Evolutionary conservation across 1,140 invertebrate genomes (phyloP), one percentile per base, ranked within the genome.

Genomic region (Geopemphigus sp.): DNA sequence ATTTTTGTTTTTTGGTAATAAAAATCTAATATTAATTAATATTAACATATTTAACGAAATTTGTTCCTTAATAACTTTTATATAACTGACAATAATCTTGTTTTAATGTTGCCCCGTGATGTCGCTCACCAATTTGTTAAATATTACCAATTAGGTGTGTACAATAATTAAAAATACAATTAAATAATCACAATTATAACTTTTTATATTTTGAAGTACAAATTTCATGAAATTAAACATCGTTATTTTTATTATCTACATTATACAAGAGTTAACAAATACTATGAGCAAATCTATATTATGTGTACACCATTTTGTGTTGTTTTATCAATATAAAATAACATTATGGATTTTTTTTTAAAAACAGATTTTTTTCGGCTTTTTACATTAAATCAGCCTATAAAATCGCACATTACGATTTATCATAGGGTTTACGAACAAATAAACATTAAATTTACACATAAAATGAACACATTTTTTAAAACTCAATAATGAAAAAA

Each of bases 201-300:
- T 63, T 78, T 76, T 61, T 59, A 76, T 76, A 57, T 57, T 78
- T 78, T 22, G 47, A 47, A 78, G 56, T 78, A 78, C 56, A 78
- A 61, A 78, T 78, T 78, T 22, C 45, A 63, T 78, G 74, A 78
- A 78, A 78, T 78, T 45, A 78, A 61, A 78, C 45, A 78, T 78
- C 10, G 5, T 72, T 54, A 50, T 47, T 47, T 68, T 72, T 72
- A 53, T 50, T 47, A 63, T 78, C 74, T 78, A 78, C 74, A 78
- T 61, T 78, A 78, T 22, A 78, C 74, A 78, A 78, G 74, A 78
- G 57, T 78, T 78, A 78, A 78, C 74, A 78, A 76, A 78, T 78
- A 61, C 74, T 78, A 78, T 78, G 74, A 78, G 74, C 74, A 78
- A 78, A 78, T 78, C 74, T 78, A 78, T 78, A 78, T 63, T 78